A percentile compares a stretch with the other conserved stretches of the same genome.
Conservation (phyloP, 2,113 vertebrate species). For the Periophthalmodon schlosseri region DNA sequence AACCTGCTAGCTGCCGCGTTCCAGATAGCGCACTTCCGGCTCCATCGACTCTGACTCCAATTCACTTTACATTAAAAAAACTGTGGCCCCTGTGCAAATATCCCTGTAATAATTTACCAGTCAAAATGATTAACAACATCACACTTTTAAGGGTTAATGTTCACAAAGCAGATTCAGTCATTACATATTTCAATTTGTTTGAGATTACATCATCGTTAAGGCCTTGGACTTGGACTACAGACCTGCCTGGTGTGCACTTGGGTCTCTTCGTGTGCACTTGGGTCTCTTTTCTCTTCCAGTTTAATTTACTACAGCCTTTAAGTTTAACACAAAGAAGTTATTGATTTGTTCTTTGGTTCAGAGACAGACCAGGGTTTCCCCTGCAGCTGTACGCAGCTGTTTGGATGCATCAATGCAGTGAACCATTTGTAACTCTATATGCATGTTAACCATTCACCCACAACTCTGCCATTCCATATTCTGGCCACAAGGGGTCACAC, state of each 20-base stretch:
- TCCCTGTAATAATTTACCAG: too few relatives aligned
- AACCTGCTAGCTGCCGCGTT: too few relatives aligned
- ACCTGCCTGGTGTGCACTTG: background rate
- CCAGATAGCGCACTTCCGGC: too few relatives aligned
- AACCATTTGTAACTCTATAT: background rate
- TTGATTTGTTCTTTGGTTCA: slow-evolving; percentile 37
- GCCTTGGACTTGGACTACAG: background rate
- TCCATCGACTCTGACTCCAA: too few relatives aligned
- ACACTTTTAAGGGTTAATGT: too few relatives aligned
- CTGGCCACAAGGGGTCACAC: background rate
- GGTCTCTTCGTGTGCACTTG: background rate
- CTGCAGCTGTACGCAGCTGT: slow-evolving; percentile 35
- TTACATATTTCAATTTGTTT: background rate
- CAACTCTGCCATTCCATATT: background rate
- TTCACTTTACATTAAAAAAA: too few relatives aligned
- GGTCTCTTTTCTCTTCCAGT: background rate
- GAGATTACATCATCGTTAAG: background rate
- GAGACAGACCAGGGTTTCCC: slow-evolving; percentile 31
- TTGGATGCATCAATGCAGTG: slow-evolving; percentile 23
- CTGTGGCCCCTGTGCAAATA: too few relatives aligned
- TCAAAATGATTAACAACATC: too few relatives aligned
- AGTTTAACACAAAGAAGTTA: slow-evolving; percentile 21
- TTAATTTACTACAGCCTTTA: background rate
- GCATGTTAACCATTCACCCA: background rate
- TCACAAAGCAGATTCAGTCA: too few relatives aligned